Base-by-base conservation (phyloP, 1,140 invertebrate genomes). In the Ips typographus region DNA sequence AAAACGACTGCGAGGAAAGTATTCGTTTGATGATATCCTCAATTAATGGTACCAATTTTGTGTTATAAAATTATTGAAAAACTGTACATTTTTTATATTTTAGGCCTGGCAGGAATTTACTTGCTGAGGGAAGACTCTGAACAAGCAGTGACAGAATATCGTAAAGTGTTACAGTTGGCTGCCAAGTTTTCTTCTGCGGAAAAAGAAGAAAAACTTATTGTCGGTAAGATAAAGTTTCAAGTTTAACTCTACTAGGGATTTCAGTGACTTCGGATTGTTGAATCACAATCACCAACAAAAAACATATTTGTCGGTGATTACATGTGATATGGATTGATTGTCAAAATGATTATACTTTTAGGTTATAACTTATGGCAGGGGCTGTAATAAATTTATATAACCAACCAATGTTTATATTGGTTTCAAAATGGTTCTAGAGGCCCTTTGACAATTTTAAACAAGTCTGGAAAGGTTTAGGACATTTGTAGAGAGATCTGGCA, bases 1-100 rank as follows among this genome's bases (percentile, higher is more conserved):
- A 83, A 64, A 68, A 79, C 6, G 87, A 92, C 73, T 85, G 87
- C 76, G 89, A 91, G 77, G 87, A 89, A 60, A 81, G 84, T 68
- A 83, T 93, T 65, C 80, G 91, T 56, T 75, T 84, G 2, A 78
- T 88, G 68, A 84, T 91, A 4, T 83, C 87, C 6, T 81, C 87
- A 38, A 78, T 90, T 40, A 92, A 93, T 81, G 90, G 86, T 76
- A 65, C 22, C 22, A 22, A 22, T 22, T 22, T 22, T 22, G 44
- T 8, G 44, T 49, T 49, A 49, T 49, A 3, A 22, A 49, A 3
- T 8, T 22, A 49, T 49, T 49, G 44, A 49, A 49, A 49, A 49
- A 49, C 3, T 22, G 3, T 22, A 49, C 44, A 49, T 22, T 22
- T 52, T 60, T 5, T 22, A 41, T 77, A 75, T 74, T 52, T 37